Percentiles rank a stretch among this genome's conserved stretches.
These are phyloP conservation scores for Bicyclus anynana DNA, from an alignment of 1,140 invertebrate genomes.

Conservation along the genomic window DNA sequence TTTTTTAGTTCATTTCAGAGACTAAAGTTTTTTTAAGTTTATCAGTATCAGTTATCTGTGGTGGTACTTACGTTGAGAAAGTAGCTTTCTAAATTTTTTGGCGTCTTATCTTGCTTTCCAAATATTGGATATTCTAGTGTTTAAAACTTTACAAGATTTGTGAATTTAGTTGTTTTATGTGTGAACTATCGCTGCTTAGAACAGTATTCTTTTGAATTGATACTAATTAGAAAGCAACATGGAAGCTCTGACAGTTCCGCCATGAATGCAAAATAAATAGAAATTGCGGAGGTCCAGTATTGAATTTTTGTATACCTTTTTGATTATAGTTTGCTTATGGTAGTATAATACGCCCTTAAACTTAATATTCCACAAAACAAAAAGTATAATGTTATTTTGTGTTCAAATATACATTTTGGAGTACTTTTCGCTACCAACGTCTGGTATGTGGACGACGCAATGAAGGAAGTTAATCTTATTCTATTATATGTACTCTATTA, in stretches of 20 bases:
- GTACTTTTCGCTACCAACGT: background rate
- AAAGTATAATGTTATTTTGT: background rate
- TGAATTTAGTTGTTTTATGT: constrained; percentile 3
- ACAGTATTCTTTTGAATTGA: constrained; percentile 18
- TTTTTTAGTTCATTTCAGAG: background rate
- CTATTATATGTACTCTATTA: background rate
- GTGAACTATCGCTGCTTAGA: background rate
- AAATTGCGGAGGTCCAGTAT: constrained; percentile 64
- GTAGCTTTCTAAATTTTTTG: constrained; percentile 69
- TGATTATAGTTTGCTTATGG: background rate
- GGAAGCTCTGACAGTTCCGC: constrained; percentile 77
- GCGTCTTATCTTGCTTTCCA: constrained; percentile 37
- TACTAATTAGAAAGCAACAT: constrained; percentile 76
- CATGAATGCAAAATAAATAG: constrained; percentile 78
- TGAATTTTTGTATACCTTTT: constrained; percentile 6
- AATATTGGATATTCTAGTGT: constrained; percentile 23
- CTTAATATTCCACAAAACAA: background rate
- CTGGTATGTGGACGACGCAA: constrained; percentile 21
- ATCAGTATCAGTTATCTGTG: constrained; percentile 14
- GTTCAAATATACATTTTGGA: background rate
- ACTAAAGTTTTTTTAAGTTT: constrained; percentile 1
- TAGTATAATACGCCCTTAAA: background rate
- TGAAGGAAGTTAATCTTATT: constrained; percentile 26
- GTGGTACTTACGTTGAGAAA: constrained; percentile 51
- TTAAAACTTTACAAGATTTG: constrained; percentile 6